Conservation (phyloP, 2,113 vertebrate genomes). For the Epinephelus cyanopodus region DNA sequence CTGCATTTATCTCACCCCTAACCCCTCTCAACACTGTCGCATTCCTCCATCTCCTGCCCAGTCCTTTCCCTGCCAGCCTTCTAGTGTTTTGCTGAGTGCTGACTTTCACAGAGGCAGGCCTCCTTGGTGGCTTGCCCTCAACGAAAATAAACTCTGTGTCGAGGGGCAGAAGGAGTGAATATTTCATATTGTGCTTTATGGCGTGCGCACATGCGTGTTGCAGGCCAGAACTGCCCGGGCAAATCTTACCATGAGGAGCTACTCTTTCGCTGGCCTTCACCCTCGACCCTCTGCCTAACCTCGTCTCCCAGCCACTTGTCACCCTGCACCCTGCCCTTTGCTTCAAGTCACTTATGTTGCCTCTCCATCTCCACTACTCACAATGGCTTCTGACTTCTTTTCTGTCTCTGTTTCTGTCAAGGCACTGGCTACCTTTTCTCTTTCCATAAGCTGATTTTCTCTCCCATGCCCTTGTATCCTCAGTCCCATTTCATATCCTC, state of each 20-base stretch:
- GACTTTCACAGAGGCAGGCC: constrained; percentile 54
- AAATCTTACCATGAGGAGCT: constrained; percentile 5
- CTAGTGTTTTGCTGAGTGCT: constrained; percentile 62
- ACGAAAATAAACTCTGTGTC: constrained; percentile 71
- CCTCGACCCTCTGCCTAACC: background rate
- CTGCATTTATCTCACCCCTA: constrained; percentile 30
- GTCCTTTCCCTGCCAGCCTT: constrained; percentile 24
- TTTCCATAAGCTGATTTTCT: constrained; percentile 24
- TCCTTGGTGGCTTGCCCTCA: constrained; percentile 56
- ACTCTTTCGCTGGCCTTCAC: constrained; percentile 23
- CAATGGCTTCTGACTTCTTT: constrained; percentile 14
- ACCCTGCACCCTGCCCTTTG: background rate
- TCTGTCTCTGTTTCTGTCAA: background rate
- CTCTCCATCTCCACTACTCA: background rate
- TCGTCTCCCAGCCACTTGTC: background rate
- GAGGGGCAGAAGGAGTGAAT: constrained; percentile 76
- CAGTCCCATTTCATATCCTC: constrained; percentile 17
- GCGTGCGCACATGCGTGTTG: constrained; percentile 51
- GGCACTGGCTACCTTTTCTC: background rate
- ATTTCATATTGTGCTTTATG: constrained; percentile 74
- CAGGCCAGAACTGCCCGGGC: constrained; percentile 28
- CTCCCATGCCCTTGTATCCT: constrained; percentile 18
- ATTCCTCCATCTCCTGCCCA: constrained; percentile 35
- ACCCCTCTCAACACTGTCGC: constrained; percentile 34
- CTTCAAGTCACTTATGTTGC: constrained; percentile 13